Conservation (phyloP, 2,888 invertebrate species). For the Hyppa rectilinea region DNA sequence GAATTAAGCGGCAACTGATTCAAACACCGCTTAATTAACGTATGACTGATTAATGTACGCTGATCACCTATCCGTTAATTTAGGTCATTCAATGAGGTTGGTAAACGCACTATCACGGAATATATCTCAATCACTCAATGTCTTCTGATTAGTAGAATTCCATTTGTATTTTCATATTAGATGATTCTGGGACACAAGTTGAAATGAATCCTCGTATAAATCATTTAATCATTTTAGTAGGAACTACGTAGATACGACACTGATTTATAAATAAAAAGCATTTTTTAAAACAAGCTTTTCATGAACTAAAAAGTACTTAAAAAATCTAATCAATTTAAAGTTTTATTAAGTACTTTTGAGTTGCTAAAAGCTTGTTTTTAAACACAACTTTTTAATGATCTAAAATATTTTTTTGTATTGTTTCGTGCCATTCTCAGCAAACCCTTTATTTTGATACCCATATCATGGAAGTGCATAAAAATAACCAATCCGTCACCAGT, state of each 20-base stretch:
- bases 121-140: conserved; percentile 35
- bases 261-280: no score
- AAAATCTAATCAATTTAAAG: no score
- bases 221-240: background rate
- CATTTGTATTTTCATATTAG: background rate
- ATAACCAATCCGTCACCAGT: no score
- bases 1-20: conserved; percentile 20
- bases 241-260: background rate
- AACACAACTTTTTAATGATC: no score
- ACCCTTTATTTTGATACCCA: no score
- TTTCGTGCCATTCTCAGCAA: no score
- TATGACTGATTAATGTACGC: conserved; percentile 35
- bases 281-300: no score
- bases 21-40: conserved; percentile 43
- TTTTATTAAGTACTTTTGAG: no score
- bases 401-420: no score
- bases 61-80: conserved; percentile 47
- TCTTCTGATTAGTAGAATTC: conserved; percentile 3
- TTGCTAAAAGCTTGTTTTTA: no score
- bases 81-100: conserved; percentile 31
- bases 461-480: no score
- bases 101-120: conserved; percentile 5
- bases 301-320: no score
- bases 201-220: background rate
- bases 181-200: background rate